These are phyloP conservation scores for Platorchestia sp. DNA, from an alignment of 1,140 invertebrate species.

Conservation along the genomic window DNA sequence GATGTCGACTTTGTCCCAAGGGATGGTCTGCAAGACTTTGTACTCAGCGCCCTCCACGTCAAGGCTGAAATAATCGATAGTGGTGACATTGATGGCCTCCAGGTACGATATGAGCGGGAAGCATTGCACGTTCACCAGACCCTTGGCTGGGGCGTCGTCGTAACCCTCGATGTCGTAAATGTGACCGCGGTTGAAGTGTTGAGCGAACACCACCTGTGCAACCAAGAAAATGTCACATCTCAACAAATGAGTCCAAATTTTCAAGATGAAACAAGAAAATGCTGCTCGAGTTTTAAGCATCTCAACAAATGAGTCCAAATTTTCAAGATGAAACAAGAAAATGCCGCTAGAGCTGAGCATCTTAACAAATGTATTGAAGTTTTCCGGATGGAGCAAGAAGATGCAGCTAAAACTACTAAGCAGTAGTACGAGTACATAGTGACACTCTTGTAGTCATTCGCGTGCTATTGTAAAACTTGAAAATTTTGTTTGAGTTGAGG, in stretches of 20 bases:
- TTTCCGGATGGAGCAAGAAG: neutral
- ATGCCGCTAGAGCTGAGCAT: too few species aligned
- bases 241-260: neutral
- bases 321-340: neutral
- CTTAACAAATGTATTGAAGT: neutral
- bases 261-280: neutral
- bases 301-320: neutral
- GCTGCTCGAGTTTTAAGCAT: too few species aligned
- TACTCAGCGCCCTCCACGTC: constrained; percentile 70
- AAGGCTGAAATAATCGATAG: constrained; percentile 69
- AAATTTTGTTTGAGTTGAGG: too few species aligned
- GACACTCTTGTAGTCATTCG: neutral
- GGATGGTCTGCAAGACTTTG: constrained; percentile 67
- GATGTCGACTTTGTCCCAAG: constrained; percentile 68
- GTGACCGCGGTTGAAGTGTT: constrained; percentile 63
- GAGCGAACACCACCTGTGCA: constrained; percentile 62
- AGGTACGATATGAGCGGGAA: constrained; percentile 66
- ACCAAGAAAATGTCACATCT: neutral
- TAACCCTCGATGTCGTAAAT: constrained; percentile 60
- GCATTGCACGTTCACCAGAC: constrained; percentile 64
- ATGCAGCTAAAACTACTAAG: neutral
- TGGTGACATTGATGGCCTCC: constrained; percentile 64
- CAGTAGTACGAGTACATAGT: neutral
- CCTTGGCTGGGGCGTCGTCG: constrained; percentile 55
- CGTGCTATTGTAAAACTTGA: neutral